A percentile compares a stretch with the other conserved stretches of the same genome.
Evolutionary conservation across 2,113 vertebrate genomes (phyloP).

Genomic region (Nannobrachium achirus): DNA sequence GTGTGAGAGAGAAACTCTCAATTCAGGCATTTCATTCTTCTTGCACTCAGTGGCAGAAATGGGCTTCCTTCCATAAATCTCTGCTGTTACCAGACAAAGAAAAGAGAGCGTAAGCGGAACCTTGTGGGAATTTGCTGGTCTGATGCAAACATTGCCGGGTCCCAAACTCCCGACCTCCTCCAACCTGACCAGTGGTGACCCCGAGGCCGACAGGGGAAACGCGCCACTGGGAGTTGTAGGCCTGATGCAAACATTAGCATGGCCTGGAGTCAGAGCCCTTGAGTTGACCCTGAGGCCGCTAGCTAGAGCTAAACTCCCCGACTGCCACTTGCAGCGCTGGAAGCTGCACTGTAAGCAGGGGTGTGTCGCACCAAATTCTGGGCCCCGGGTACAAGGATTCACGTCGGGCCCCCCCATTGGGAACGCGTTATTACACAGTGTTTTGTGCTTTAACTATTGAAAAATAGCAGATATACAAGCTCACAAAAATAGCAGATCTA

Average conservation of each 20-base stretch:
- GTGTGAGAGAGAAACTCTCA: no score
- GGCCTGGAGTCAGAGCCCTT: constrained; percentile 59
- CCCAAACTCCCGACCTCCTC: constrained; percentile 27
- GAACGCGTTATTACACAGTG: no score
- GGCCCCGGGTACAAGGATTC: no score
- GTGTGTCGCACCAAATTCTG: no score
- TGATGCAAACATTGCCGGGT: constrained; percentile 59
- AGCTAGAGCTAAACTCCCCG: constrained; percentile 46
- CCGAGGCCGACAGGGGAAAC: background rate
- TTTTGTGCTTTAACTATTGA: no score
- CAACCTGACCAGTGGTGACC: constrained; percentile 27
- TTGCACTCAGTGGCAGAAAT: no score
- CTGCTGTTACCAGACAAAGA: background rate
- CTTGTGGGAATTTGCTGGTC: constrained; percentile 50
- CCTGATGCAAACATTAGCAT: constrained; percentile 60
- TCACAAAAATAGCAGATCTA: no score
- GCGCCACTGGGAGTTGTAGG: constrained; percentile 8
- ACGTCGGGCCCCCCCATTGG: no score
- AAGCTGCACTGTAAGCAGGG: no score
- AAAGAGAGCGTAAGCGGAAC: constrained; percentile 1
- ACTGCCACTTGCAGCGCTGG: constrained; percentile 35
- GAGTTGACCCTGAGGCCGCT: constrained; percentile 68
- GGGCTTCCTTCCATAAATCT: background rate
- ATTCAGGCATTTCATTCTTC: no score
- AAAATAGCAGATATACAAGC: no score